Evolutionary conservation across 2,888 invertebrate genomes (phyloP).

Genomic region (Pandemis cinnamomeana): DNA sequence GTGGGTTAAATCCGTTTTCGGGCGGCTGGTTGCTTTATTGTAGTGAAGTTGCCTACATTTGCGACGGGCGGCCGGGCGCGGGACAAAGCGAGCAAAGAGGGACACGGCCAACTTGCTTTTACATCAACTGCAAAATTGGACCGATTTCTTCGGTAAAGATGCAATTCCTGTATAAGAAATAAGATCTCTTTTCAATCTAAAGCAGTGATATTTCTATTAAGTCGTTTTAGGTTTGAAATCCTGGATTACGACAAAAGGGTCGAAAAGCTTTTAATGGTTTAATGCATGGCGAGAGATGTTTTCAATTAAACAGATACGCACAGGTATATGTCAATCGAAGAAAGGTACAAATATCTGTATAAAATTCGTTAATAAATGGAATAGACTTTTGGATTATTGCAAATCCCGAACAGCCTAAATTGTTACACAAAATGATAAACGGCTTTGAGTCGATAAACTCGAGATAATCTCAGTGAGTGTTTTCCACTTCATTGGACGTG

Average conservation of each 20-base stretch:
- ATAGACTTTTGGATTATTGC: not conserved
- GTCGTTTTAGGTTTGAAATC: too few species aligned
- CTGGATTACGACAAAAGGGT: not conserved
- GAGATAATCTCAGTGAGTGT: constrained; percentile 19
- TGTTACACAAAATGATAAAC: constrained; percentile 8
- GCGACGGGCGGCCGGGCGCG: constrained; percentile 1
- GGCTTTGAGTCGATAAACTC: constrained; percentile 12
- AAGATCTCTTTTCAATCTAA: not conserved
- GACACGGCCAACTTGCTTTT: constrained; percentile 24
- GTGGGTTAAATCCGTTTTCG: constrained; percentile 4
- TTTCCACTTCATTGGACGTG: constrained; percentile 15
- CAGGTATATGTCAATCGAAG: not conserved
- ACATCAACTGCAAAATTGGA: constrained; percentile 29
- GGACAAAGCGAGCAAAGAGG: constrained; percentile 7
- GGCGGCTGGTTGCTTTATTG: constrained; percentile 5
- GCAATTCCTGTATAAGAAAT: not conserved
- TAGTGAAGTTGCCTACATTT: constrained; percentile 14
- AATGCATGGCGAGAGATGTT: too few species aligned
- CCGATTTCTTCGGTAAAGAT: constrained; percentile 4
- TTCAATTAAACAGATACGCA: too few species aligned
- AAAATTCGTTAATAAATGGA: not conserved
- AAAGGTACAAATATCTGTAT: not conserved
- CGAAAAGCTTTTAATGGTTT: not conserved
- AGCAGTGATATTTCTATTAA: not conserved
- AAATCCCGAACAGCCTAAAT: not conserved